A percentile compares a stretch with the other conserved stretches of the same genome.
phyloP scores from a whole-genome alignment of 2,888 invertebrate genomes.

The Zygogramma bicolorata region DNA sequence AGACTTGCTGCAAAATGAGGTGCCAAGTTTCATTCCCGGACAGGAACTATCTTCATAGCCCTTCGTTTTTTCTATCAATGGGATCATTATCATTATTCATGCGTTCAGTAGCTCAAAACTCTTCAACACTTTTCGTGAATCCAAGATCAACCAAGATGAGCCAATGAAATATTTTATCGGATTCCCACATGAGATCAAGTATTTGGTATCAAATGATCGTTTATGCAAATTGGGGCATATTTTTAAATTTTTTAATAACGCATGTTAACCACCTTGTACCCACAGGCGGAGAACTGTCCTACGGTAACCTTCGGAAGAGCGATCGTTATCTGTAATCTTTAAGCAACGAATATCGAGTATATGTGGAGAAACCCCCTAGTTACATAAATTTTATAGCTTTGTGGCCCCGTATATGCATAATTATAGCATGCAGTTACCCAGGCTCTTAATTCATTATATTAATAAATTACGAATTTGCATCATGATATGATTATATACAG shows the following conservation, averaged over 20 bases:
- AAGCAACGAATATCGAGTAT: background rate
- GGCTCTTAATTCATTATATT: conserved; percentile 30
- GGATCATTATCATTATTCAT: too few relatives aligned
- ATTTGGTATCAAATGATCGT: background rate
- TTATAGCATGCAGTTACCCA: conserved; percentile 27
- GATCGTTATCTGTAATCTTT: background rate
- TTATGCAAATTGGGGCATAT: background rate
- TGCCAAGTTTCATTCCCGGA: too few relatives aligned
- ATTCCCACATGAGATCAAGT: background rate
- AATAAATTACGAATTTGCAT: conserved; percentile 38
- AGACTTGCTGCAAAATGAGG: too few relatives aligned
- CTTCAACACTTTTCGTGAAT: too few relatives aligned
- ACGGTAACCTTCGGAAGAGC: background rate
- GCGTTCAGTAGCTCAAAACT: too few relatives aligned
- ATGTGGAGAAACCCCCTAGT: background rate
- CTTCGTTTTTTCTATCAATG: too few relatives aligned
- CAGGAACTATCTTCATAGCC: too few relatives aligned
- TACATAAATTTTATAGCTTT: conserved; percentile 13
- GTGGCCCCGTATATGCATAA: conserved; percentile 32
- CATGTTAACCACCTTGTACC: background rate
- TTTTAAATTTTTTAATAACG: background rate
- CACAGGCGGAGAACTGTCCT: background rate
- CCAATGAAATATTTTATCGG: too few relatives aligned
- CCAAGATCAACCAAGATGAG: too few relatives aligned
- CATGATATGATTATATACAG: conserved; percentile 3